Base-by-base conservation (phyloP, 1,140 invertebrate species). In the Megalopta genalis region DNA sequence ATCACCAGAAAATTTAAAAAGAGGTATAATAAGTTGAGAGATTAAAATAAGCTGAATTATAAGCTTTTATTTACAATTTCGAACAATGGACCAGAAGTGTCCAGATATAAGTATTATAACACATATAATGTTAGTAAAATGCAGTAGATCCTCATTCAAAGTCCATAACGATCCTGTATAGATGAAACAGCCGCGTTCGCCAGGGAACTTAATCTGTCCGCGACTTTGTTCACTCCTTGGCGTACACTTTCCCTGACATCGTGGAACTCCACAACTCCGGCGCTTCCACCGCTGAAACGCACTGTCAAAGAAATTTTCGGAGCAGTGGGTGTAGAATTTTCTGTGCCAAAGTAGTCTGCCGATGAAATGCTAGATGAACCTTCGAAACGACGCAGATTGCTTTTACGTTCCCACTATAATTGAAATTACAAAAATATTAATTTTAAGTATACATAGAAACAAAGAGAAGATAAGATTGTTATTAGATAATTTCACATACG, bases 181-280 rank as follows among this genome's bases (percentile, higher is more conserved):
- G 97, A 98, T 75, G 96, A 96, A 94, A 99, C 98, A 5, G 99
- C 96, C 84, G 98, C 98, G 93, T 97, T 99, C 71, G 98, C 98
- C 77, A 99, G 93, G 77, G 96, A 98, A 86, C 98, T 99, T 18
- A 99, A 92, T 89, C 97, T 96, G 8, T 97, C 98, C 46, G 99
- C 98, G 76, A 99, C 98, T 94, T 98, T 99, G 74, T 97, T 98
- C 49, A 99, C 98, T 72, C 99, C 98, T 92, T 98, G 97, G 85
- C 96, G 95, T 10, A 99, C 98, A 86, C 98, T 98, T 93, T 99
- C 99, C 90, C 97, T 97, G 0, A 99, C 98, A 89, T 99, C 98
- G 82, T 99, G 97, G 65, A 99, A 94, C 91, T 98, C 95, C 0
- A 93, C 90, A 57, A 90, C 89, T 7, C 89, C 88, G 27, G 88